A percentile compares a stretch with the other conserved stretches of the same genome.
Conservation (phyloP, 1,140 invertebrate genomes). For the Brachionus sp. region DNA sequence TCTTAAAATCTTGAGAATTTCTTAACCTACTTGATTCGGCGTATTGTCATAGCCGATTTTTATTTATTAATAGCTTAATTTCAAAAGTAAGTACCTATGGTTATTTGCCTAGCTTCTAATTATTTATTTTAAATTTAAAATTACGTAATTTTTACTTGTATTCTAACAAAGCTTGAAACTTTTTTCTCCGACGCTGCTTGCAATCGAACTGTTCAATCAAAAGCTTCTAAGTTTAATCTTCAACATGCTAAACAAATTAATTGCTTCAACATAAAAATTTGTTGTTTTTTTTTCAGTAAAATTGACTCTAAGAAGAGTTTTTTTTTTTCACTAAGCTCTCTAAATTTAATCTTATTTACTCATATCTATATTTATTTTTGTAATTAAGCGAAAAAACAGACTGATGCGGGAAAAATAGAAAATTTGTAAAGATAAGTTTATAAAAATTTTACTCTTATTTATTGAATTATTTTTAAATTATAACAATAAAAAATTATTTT, state of each 20-base stretch:
- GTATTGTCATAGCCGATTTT: background rate
- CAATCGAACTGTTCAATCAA: background rate
- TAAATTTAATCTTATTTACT: background rate
- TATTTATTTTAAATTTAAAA: background rate
- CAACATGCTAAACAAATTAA: background rate
- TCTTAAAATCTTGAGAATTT: background rate
- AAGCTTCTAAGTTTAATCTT: background rate
- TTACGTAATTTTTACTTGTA: background rate
- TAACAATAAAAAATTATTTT: too few relatives aligned
- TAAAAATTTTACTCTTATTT: too few relatives aligned
- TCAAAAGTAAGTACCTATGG: background rate
- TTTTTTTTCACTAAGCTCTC: too few relatives aligned
- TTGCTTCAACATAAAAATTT: background rate
- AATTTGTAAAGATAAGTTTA: background rate
- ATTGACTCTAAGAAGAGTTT: background rate
- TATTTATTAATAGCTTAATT: background rate
- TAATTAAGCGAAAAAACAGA: background rate
- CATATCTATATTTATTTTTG: background rate
- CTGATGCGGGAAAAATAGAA: background rate
- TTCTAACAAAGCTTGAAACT: background rate
- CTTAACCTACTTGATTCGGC: background rate
- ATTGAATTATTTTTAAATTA: too few relatives aligned
- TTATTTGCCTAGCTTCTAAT: background rate
- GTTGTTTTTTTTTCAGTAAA: background rate
- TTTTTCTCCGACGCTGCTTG: background rate